Base-by-base conservation (phyloP, 2,888 invertebrate species). In the Therioaphis trifolii region DNA sequence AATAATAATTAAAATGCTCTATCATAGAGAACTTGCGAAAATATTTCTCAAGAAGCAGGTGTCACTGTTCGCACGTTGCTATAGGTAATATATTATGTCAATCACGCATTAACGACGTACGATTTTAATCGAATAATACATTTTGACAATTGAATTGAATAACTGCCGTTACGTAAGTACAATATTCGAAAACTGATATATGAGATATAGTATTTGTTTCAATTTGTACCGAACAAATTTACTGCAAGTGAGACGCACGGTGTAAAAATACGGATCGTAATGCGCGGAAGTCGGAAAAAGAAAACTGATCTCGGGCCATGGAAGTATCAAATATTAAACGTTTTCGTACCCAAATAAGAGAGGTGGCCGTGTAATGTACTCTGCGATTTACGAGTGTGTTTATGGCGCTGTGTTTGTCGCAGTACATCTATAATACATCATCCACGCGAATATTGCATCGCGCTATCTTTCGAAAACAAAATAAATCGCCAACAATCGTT, bases 31-130 rank as follows among this genome's bases (percentile, higher is more conserved):
- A 5, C 58, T 61, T 46, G 43, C 43, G 43, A 76, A 76, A 76
- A 61, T 61, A 61, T 75, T 43, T 61, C 61, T 27, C 61, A 76
- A 76, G 24, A 43, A 24, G n/a, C n/a, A n/a, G n/a, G 5, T 75
- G 61, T 15, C 5, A 27, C 43, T 15, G 15, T 75, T 75, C 46
- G n/a, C 75, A 4, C 24, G n/a, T 40, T 35, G n/a, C 14, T 61
- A n/a, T n/a, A n/a, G n/a, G 18, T 21, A 12, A 40, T 24, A 24
- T 43, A 40, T 18, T 43, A 61, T 29, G 18, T 27, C 24, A 11
- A 75, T 61, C 24, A 43, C 18, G 43, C 43, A 24, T 75, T 24
- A 58, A 61, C 15, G 11, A 75, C n/a, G 7, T 24, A 24, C 21
- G 40, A 58, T 24, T 24, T 12, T 9, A 40, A n/a, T n/a, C n/a